Percentiles rank a stretch among this genome's conserved stretches.
Conservation (phyloP, 1,140 invertebrate genomes). For the Drosophila burlai region DNA sequence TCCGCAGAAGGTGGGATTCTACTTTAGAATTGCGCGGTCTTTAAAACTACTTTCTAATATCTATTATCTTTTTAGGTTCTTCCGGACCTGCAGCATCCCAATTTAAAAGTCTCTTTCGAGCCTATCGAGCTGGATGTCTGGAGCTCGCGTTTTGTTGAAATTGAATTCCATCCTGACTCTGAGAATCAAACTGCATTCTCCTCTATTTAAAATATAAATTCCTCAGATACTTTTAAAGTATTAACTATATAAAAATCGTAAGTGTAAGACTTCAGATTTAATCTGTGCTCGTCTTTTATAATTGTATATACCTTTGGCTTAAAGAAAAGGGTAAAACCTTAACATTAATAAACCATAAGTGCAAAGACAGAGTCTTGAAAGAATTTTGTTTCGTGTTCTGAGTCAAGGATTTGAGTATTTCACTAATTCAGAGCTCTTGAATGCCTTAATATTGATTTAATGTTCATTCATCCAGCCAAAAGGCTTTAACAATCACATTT, state of each 20-base stretch:
- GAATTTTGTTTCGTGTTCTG: not conserved
- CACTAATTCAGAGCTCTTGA: not conserved
- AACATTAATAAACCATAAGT: not conserved
- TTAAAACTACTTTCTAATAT: not conserved
- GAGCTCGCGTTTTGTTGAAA: conserved; percentile 59
- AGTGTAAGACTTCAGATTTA: not conserved
- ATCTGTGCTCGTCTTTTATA: too few relatives aligned
- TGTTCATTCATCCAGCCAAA: not conserved
- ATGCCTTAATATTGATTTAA: too few relatives aligned
- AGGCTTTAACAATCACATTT: conserved; percentile 25
- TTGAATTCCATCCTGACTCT: conserved; percentile 27
- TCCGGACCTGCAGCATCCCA: conserved; percentile 18
- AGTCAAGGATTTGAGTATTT: not conserved
- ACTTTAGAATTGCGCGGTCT: not conserved
- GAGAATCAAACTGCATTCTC: not conserved
- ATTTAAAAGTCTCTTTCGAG: conserved; percentile 46
- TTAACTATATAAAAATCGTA: not conserved
- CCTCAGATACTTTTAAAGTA: not conserved
- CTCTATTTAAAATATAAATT: not conserved
- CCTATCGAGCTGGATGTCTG: conserved; percentile 35
- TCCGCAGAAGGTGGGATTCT: conserved; percentile 3
- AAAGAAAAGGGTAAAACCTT: not conserved
- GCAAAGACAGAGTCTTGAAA: not conserved
- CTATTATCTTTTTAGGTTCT: conserved; percentile 10
- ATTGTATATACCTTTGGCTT: too few relatives aligned